Conservation (phyloP, 2,113 vertebrate genomes). For the Vireo altiloquus region DNA sequence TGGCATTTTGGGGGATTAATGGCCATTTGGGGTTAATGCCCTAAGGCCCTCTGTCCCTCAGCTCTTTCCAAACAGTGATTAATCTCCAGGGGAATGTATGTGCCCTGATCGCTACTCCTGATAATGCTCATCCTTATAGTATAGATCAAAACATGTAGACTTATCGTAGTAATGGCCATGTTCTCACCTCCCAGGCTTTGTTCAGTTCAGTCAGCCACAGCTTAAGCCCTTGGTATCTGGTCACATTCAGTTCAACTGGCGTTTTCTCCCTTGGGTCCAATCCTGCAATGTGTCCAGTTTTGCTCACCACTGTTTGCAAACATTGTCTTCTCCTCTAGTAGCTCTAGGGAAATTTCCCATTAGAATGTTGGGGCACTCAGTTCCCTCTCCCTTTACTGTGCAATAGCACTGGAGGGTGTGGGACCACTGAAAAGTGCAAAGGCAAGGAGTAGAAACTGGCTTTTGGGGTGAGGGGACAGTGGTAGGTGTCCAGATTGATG, state of each 20-base stretch:
- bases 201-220: conserved; percentile 24
- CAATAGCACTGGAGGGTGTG: neutral
- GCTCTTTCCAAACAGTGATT: conserved; percentile 43
- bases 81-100: conserved; percentile 58
- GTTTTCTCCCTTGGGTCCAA: neutral
- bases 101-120: conserved; percentile 41
- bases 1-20: conserved; percentile 31
- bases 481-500: neutral
- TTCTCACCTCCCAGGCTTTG: conserved; percentile 23
- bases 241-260: neutral
- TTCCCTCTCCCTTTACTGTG: neutral
- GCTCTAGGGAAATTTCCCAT: neutral
- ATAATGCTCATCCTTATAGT: conserved; percentile 59
- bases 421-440: neutral
- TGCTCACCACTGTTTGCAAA: neutral
- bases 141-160: conserved; percentile 8
- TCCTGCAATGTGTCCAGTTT: neutral
- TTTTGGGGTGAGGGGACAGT: neutral
- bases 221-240: conserved; percentile 14
- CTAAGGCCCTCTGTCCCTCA: conserved; percentile 38
- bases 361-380: neutral
- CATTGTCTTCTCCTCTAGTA: neutral
- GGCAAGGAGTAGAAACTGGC: neutral
- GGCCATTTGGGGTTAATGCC: conserved; percentile 45
- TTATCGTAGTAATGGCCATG: conserved; percentile 58